Conservation (phyloP, 2,113 vertebrate genomes). For the Dermatemys mawii region DNA sequence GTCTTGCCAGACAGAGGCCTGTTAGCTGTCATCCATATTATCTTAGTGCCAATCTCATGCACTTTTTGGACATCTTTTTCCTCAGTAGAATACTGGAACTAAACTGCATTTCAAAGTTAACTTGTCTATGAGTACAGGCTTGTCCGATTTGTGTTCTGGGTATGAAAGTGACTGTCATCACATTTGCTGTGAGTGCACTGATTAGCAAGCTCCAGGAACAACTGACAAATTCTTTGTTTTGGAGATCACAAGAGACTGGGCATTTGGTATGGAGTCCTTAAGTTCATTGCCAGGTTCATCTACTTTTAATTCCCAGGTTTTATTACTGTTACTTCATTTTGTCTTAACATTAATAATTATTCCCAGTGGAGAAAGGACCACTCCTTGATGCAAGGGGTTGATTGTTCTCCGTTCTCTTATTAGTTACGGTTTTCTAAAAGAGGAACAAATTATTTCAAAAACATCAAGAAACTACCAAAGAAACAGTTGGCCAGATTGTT, state of each 20-base stretch:
- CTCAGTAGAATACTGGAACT: neutral
- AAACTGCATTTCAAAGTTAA: neutral
- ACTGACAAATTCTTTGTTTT: neutral
- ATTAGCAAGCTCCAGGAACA: neutral
- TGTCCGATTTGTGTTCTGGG: no score
- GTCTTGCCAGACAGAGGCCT: neutral
- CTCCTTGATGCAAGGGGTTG: neutral
- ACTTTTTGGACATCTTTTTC: neutral
- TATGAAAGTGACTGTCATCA: no score
- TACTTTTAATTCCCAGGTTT: neutral
- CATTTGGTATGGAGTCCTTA: neutral
- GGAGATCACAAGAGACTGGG: neutral
- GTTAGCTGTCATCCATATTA: accelerated
- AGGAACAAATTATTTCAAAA: no score
- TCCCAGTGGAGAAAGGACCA: neutral
- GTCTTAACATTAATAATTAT: neutral
- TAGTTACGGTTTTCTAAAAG: neutral
- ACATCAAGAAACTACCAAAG: no score
- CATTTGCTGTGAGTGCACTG: no score
- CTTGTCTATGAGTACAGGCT: neutral
- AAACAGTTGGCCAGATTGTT: no score
- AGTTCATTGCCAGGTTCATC: neutral
- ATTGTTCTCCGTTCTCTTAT: neutral
- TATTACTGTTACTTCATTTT: neutral
- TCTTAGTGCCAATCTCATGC: no score